Conservation (phyloP, 2,797 vertebrate species). For the Moxostoma hubbsi region DNA sequence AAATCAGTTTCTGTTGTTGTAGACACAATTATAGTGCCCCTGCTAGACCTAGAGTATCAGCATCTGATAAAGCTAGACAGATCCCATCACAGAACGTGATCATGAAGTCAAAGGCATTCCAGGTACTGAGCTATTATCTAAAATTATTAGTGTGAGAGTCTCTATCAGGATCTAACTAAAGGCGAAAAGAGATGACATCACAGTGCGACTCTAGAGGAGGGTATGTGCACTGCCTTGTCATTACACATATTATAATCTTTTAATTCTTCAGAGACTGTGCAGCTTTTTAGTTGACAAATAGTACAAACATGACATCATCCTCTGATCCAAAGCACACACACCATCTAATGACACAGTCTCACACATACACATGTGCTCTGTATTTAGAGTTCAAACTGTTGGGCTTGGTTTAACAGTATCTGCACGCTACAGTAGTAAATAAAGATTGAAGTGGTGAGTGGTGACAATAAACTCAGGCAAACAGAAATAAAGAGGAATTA, state of each 20-base stretch:
- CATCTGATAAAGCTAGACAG: not conserved
- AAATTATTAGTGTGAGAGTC: constrained; percentile 39
- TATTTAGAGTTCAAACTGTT: constrained; percentile 22
- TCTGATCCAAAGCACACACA: constrained; percentile 27
- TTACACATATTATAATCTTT: constrained; percentile 50
- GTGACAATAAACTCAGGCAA: constrained; percentile 42
- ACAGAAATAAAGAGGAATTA: constrained; percentile 43
- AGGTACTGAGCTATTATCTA: constrained; percentile 49
- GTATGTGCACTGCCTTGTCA: constrained; percentile 38
- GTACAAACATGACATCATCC: constrained; percentile 49
- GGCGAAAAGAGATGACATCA: constrained; percentile 26
- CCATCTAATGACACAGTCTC: constrained; percentile 20
- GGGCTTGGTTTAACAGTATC: constrained; percentile 4
- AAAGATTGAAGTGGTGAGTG: constrained; percentile 40
- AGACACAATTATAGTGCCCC: constrained; percentile 5
- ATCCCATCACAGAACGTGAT: constrained; percentile 14
- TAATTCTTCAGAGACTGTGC: not conserved
- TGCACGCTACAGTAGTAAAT: constrained; percentile 28
- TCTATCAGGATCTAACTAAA: constrained; percentile 30
- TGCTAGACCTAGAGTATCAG: not conserved
- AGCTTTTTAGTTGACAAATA: constrained; percentile 29
- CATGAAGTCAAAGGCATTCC: constrained; percentile 57
- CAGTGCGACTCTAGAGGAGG: constrained; percentile 19
- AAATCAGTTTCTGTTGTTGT: constrained; percentile 26
- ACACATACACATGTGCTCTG: constrained; percentile 8